Evolutionary conservation across 2,797 vertebrate species (phyloP), one percentile per base, ranked within the genome.

Genomic region (Tapirus indicus): DNA sequence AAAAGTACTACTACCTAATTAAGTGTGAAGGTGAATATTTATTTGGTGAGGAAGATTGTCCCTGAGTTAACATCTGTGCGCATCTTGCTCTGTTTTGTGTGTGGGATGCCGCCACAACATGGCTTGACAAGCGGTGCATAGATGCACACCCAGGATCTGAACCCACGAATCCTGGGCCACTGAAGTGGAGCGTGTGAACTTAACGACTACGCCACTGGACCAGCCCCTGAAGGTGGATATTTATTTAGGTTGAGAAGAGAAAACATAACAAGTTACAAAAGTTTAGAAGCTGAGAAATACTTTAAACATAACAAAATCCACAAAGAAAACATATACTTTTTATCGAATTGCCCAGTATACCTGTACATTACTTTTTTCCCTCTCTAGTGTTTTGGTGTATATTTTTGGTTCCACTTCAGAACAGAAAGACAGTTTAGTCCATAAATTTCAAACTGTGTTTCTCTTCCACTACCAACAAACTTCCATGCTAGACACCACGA

Each of bases 271-370:
- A 89, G 60, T 95, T 52, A 68, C 7, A 79, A 64, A 93, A 85
- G 64, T 85, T 96, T 94, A 74, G 92, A 92, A 82, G 13, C n/a
- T 80, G 47, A 66, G 14, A 88, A 89, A 32, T 77, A 82, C 3
- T 7, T 6, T 60, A 74, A 64, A 44, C 5, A 60, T n/a, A 69
- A 60, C 17, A 75, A 91, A 91, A 82, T 71, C 16, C 41, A 88
- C 66, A 95, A 88, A 74, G 77, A 69, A 84, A 95, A n/a, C 41
- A 44, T 20, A 49, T 12, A n/a, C 6, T 86, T 92, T 54, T 56
- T 56, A 69, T 64, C 38, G 58, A 92, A 93, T 12, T 84, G 58
- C n/a, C 38, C 80, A 10, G 68, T 52, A 20, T 27, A 58, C 25
- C 5, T 27, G 27, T 66, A 66, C 7, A 29, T 80, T 66, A 86